Base-by-base conservation (phyloP, 2,113 vertebrate genomes). In the Telmatochromis sp. region DNA sequence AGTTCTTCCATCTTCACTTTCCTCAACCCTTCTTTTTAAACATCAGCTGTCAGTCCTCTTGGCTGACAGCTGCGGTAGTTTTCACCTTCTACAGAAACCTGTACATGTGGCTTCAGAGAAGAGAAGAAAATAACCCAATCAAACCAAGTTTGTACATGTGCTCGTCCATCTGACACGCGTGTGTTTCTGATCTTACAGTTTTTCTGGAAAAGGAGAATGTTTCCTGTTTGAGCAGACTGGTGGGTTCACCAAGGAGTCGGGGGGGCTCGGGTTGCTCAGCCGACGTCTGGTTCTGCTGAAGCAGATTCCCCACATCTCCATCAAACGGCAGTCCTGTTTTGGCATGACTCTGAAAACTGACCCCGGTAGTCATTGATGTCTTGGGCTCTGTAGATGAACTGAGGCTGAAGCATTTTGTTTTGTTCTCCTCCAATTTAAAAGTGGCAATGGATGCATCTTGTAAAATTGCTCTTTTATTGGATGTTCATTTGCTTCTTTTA, bases 261-360 rank as follows among this genome's bases (percentile, higher is more conserved):
- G 89, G 33, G 88, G 90, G 92, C 92, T 94, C 89, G 81, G 89
- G 90, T 95, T 95, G 93, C 95, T 93, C 75, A 57, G 90, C 71
- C 86, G 15, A 91, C 90, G 95, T 95, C 94, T 95, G 95, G 95
- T 94, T 95, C 91, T 94, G 91, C 85, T 95, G 93, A 94, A 93
- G 95, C 91, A 94, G 94, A 94, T 93, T 94, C 93, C 87, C 93
- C 93, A 89, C 87, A 89, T 94, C 92, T 91, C 94, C 93, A 92
- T 95, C 93, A 94, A 94, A 96, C 86, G 14, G 90, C 93, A 92
- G 92, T 89, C 81, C 87, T 85, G 90, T 90, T 95, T 95, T 93
- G 91, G 90, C 92, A 92, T n/a, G 75, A 63, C 92, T 91, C 93
- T 95, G 93, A 94, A 95, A 94, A 92, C 78, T 95, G 94, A 95